These are phyloP conservation scores for Solenodon paradoxus DNA, from an alignment of 2,113 vertebrate species.

Conservation along the genomic window DNA sequence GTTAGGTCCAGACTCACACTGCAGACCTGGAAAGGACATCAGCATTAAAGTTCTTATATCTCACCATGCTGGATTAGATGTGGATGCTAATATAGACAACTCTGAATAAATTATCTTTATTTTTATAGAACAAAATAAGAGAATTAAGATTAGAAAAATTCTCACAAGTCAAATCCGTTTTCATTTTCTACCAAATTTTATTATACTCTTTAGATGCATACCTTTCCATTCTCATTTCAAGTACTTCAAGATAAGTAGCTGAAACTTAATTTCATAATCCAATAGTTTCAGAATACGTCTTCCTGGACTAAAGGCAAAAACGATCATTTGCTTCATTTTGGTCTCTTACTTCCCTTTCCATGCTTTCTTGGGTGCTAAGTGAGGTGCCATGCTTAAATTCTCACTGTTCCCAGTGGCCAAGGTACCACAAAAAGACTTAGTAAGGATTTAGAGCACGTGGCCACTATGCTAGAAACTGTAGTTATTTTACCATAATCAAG, in stretches of 20 bases:
- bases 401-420: neutral
- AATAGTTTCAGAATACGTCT: neutral
- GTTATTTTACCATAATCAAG: neutral
- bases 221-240: conserved; percentile 45
- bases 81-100: neutral
- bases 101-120: neutral
- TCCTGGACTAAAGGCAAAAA: neutral
- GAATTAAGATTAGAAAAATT: neutral
- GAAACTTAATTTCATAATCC: conserved; percentile 7
- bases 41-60: neutral
- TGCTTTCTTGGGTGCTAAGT: neutral
- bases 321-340: neutral
- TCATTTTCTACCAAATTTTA: neutral
- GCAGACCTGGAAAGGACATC: neutral
- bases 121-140: neutral
- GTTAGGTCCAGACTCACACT: no score
- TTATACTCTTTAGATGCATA: neutral
- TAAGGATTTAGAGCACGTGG: neutral
- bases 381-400: neutral
- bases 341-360: neutral
- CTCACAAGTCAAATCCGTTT: conserved; percentile 12
- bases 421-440: neutral
- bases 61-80: neutral
- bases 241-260: conserved; percentile 10
- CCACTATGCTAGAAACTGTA: neutral